Evolutionary conservation across 2,797 vertebrate species (phyloP).

Genomic region (Typhlichthys subterraneus): DNA sequence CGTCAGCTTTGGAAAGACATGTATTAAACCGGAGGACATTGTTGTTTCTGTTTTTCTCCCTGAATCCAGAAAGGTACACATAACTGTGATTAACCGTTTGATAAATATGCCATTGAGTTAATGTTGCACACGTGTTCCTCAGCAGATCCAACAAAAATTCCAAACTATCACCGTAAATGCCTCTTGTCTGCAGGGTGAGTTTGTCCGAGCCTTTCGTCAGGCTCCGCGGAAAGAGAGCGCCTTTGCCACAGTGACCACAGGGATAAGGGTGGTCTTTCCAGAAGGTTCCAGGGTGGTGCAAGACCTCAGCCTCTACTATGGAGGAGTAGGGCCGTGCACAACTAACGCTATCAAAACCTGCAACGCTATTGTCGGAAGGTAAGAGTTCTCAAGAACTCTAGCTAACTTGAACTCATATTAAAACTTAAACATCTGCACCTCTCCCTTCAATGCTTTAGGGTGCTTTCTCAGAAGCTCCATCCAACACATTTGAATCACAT

Average conservation of each 20-base stretch:
- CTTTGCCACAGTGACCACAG: slow-evolving; percentile 80
- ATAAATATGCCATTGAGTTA: neutral
- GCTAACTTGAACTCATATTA: no score
- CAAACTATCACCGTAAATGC: neutral
- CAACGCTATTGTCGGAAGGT: slow-evolving; percentile 76
- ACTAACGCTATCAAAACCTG: slow-evolving; percentile 72
- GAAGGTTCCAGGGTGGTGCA: slow-evolving; percentile 74
- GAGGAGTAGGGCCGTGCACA: slow-evolving; percentile 78
- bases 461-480: no score
- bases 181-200: slow-evolving; percentile 80
- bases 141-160: neutral
- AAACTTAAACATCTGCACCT: no score
- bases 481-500: no score
- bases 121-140: neutral
- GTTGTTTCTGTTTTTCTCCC: slow-evolving; percentile 84
- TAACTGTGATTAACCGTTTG: neutral
- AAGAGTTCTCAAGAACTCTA: neutral
- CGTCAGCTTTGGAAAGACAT: slow-evolving; percentile 75
- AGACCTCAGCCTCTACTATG: slow-evolving; percentile 83
- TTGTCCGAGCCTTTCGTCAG: slow-evolving; percentile 84
- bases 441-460: no score
- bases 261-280: slow-evolving; percentile 85
- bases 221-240: slow-evolving; percentile 84
- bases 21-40: slow-evolving; percentile 80
- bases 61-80: slow-evolving; percentile 79